Evolutionary conservation across 2,888 invertebrate species (phyloP).

Genomic region (Gasteruption jaculator): DNA sequence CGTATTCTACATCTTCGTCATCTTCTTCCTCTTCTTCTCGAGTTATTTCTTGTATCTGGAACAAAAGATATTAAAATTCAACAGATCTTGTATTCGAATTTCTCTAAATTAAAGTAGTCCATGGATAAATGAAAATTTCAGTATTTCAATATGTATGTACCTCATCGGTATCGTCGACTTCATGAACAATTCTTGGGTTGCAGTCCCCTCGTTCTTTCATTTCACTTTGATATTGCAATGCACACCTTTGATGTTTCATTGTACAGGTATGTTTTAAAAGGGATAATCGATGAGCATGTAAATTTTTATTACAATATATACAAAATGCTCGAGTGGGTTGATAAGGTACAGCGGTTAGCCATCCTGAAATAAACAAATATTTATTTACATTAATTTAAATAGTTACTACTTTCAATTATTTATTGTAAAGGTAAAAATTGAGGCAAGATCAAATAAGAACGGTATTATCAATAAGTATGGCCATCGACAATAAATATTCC

Average conservation of each 20-base stretch:
- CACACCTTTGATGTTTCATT: slow-evolving; percentile 56
- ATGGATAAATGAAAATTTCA: too few relatives aligned
- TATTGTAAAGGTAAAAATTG: slow-evolving; percentile 1
- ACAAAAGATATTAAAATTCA: too few relatives aligned
- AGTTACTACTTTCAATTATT: slow-evolving; percentile 1
- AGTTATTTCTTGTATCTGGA: too few relatives aligned
- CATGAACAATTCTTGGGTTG: slow-evolving; percentile 11
- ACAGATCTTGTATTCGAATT: too few relatives aligned
- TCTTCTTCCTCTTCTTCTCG: slow-evolving; percentile 34
- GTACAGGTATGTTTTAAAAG: slow-evolving; percentile 60
- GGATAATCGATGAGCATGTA: slow-evolving; percentile 60
- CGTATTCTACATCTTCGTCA: slow-evolving; percentile 39
- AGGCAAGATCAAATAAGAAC: too few relatives aligned
- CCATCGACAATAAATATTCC: background rate
- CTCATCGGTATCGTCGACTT: slow-evolving; percentile 23
- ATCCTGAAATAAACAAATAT: slow-evolving; percentile 47
- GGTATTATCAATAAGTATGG: background rate
- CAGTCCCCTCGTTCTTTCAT: slow-evolving; percentile 16
- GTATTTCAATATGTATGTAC: too few relatives aligned
- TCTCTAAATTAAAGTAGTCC: too few relatives aligned
- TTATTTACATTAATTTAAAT: background rate
- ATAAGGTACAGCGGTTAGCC: slow-evolving; percentile 56
- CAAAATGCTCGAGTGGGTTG: slow-evolving; percentile 59
- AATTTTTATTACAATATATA: slow-evolving; percentile 56
- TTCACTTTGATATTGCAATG: slow-evolving; percentile 33